Evolutionary conservation across 2,888 invertebrate species (phyloP), one percentile per base, ranked within the genome.

Genomic region (Helobdella robusta): DNA sequence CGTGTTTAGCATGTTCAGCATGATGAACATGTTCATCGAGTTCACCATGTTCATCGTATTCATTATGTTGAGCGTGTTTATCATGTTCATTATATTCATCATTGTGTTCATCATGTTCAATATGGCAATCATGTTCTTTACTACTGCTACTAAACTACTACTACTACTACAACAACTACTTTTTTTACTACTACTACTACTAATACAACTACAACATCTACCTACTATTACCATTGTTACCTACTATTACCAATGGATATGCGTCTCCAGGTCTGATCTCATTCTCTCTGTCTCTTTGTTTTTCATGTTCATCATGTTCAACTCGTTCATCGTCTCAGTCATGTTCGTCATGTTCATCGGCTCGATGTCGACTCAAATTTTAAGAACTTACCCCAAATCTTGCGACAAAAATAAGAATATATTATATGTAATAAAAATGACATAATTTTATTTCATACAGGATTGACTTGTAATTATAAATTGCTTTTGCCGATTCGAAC

Each of bases 1-100:
- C n/a, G 30, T 58, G n/a, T 25, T n/a, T 65, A 59, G 32, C 40
- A 61, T 28, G 46, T 34, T 11, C 59, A 61, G 34, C 44, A 30
- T 2, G 32, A 30, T 56, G 35, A 20, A 40, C 34, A 30, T 30
- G 40, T 34, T 52, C 32, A 8, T 40, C 40, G 11, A 15, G 11
- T 40, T 40, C 40, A 15, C 18, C 40, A 18, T 40, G n/a, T 40
- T 40, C 18, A 15, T 50, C 50, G 25, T 50, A n/a, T 6, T 50
- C 5, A 50, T 50, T 25, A 50, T 50, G 20, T 23, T 50, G 20
- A 50, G n/a, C 50, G 25, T 50, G 20, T 8, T 50, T 18, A 50
- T 50, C 50, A 50, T 50, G 20, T 50, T 50, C 50, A 18, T 50
- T 18, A 8, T 50, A n/a, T 8, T 50, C 50, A 8, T 50, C 50